Conservation (phyloP, 2,888 invertebrate genomes). For the Catocala sponsa region DNA sequence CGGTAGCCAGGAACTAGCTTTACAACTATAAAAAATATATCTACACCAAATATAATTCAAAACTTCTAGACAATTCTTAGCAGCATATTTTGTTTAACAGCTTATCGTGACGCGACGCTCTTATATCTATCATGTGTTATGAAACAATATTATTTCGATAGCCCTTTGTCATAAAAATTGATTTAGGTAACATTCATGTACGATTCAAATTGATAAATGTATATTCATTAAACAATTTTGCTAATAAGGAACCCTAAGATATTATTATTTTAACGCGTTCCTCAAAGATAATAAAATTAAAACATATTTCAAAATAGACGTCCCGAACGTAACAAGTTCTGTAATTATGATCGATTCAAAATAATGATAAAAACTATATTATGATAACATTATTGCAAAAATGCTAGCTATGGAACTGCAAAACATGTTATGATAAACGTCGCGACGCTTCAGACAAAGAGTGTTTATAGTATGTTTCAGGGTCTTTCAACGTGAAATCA, state of each 20-base stretch:
- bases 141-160: neutral
- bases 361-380: no score
- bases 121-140: neutral
- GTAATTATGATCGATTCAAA: no score
- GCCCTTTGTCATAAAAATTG: neutral
- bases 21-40: neutral
- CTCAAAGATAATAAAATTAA: no score
- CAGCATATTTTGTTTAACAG: constrained; percentile 1
- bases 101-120: constrained; percentile 6
- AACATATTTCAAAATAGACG: no score
- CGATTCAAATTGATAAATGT: neutral
- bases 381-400: no score
- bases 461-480: neutral
- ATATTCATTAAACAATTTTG: no score
- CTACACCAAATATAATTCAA: neutral
- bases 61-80: neutral
- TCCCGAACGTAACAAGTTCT: no score
- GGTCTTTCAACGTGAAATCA: constrained; percentile 1
- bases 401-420: neutral
- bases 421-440: neutral
- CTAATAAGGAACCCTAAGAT: neutral
- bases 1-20: no score
- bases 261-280: no score
- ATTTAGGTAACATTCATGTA: neutral
- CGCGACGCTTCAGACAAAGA: constrained; percentile 4